phyloP scores from a whole-genome alignment of 2,113 vertebrate species.

The Chaetodon trifascialis region DNA sequence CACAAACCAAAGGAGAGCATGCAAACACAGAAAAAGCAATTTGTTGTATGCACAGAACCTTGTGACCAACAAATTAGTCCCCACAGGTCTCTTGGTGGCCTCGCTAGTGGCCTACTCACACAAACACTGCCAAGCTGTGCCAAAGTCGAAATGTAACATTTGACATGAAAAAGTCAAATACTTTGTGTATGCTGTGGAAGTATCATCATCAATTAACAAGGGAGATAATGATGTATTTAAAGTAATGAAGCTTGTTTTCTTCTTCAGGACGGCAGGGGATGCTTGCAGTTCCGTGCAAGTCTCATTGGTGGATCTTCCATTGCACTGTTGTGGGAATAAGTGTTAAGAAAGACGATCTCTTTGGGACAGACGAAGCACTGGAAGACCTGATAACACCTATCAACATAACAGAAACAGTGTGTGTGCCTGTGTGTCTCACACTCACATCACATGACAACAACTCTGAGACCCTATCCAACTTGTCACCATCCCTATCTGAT shows the following conservation, averaged over 20 bases:
- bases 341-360: constrained; percentile 12
- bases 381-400: neutral
- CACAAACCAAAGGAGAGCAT: neutral
- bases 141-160: too few relatives aligned
- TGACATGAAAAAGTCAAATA: neutral
- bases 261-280: constrained; percentile 45
- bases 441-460: neutral
- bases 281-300: constrained; percentile 39
- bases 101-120: neutral
- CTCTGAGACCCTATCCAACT: neutral
- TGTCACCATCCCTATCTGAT: neutral
- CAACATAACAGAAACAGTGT: constrained; percentile 5
- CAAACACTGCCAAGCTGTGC: neutral
- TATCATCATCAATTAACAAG: constrained; percentile 12
- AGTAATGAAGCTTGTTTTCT: constrained; percentile 59
- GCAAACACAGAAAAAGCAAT: neutral
- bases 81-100: neutral
- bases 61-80: neutral
- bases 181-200: neutral
- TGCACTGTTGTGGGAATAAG: constrained; percentile 50
- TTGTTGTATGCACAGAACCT: neutral
- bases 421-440: neutral
- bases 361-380: constrained; percentile 13
- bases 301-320: constrained; percentile 48
- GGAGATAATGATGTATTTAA: constrained; percentile 37